Conservation (phyloP, 2,113 vertebrate species). For the Platysteira castanea region DNA sequence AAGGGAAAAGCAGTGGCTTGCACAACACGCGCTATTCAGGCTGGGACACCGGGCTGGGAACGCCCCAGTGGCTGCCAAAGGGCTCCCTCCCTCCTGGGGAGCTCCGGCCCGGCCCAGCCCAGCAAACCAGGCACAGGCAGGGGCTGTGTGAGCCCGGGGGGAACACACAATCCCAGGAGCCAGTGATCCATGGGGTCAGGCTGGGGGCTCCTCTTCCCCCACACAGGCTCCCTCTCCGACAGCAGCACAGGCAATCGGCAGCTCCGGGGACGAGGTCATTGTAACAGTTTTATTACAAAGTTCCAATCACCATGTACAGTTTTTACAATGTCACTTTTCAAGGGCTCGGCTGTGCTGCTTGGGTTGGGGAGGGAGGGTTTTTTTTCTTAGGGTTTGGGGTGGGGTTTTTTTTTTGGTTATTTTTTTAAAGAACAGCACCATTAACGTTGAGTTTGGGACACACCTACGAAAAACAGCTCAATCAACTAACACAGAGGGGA, state of each 20-base stretch:
- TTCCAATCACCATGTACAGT: conserved; percentile 71
- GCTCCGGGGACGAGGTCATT: not conserved
- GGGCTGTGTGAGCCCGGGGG: not conserved
- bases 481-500: conserved; percentile 37
- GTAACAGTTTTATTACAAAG: conserved; percentile 70
- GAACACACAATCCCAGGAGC: not conserved
- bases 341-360: conserved; percentile 16
- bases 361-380: not conserved
- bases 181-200: not conserved
- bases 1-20: not conserved
- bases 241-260: not conserved
- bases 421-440: conserved; percentile 51
- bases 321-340: conserved; percentile 65
- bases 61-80: not conserved
- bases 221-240: not conserved
- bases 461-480: conserved; percentile 32
- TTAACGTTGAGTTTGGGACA: conserved; percentile 10
- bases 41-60: not conserved
- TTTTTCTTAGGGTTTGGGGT: too few relatives aligned
- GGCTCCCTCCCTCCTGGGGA: not conserved
- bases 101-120: not conserved
- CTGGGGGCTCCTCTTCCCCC: not conserved
- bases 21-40: not conserved
- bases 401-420: not conserved
- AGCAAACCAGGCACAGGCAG: not conserved